These are phyloP conservation scores for Paracentrotus lividus DNA, from an alignment of 53 echinoderm and acorn worm species.

Conservation along the genomic window DNA sequence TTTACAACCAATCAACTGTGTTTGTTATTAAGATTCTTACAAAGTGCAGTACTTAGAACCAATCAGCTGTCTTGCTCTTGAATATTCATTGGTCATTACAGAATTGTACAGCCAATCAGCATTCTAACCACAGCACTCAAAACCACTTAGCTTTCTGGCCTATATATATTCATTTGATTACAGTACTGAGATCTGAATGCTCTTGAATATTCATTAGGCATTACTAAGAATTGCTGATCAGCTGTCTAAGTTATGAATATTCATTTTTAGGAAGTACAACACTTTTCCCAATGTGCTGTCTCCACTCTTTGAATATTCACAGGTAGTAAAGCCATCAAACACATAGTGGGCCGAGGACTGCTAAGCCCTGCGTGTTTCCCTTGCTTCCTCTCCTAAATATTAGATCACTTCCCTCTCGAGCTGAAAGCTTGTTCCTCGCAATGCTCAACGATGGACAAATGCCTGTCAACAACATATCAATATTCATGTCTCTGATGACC, in stretches of 20 bases:
- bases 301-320: conserved; percentile 50
- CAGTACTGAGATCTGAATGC: too few species aligned
- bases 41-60: background rate
- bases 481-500: conserved; percentile 22
- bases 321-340: conserved; percentile 17
- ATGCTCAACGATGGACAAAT: conserved; percentile 5
- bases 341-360: conserved; percentile 3
- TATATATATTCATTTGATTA: too few species aligned
- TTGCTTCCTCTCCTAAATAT: conserved; percentile 57
- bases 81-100: background rate
- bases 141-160: conserved; percentile 26
- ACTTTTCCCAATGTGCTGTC: conserved; percentile 8
- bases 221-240: conserved; percentile 10
- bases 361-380: conserved; percentile 42
- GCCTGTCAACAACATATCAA: conserved; percentile 27
- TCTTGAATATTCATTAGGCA: conserved; percentile 9
- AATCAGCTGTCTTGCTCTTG: background rate
- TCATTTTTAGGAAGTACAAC: background rate
- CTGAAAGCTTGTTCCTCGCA: conserved; percentile 58
- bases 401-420: conserved; percentile 60
- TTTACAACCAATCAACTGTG: too few species aligned
- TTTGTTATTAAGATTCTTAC: too few species aligned
- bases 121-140: background rate
- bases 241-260: background rate
- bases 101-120: too few species aligned